Evolutionary conservation across 2,888 invertebrate genomes (phyloP), one percentile per base, ranked within the genome.

Genomic region (Aricia artaxerxes): DNA sequence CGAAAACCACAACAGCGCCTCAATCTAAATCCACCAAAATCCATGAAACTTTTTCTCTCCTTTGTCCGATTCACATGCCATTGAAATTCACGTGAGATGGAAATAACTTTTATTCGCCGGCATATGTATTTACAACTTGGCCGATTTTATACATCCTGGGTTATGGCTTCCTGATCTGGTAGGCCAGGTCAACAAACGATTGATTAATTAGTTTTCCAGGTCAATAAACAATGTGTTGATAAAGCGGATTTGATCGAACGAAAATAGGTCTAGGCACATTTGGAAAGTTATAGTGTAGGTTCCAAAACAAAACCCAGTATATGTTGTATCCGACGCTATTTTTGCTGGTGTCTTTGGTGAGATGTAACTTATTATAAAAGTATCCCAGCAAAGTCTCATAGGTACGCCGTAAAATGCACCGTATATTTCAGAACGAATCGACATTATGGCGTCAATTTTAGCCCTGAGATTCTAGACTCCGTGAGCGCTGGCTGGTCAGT

Each of bases 61-160:
- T 60, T 60, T 57, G 73, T 73, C n/a, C 35, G 40, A 86, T 89
- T 89, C 85, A 85, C 88, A 88, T 91, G 92, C 90, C 91, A 92
- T 92, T 93, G 92, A 92, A 93, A 92, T 91, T 91, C 87, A 81
- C 84, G 85, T 84, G 82, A 82, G 82, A 86, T 88, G 86, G 85
- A 91, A 91, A 91, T 91, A 90, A 88, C 87, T 79, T 79, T 53
- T 72, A 35, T 72, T 38, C 16, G 35, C 31, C 75, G 49, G 13
- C 53, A 24, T 53, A 24, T 24, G 24, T 24, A 53, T 75, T 49
- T 57, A 53, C 57, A 53, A 57, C 57, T 31, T 5, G 69, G 69
- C 35, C 38, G 31, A n/a, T 35, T 53, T 75, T 75, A 53, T 16
- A 24, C 53, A 53, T 75, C 75, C 75, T 75, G 75, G 31, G 75